Percentiles rank a stretch among this genome's conserved stretches.
These are phyloP conservation scores for Misgurnus mizolepis DNA, from an alignment of 2,113 vertebrate species.

Conservation along the genomic window DNA sequence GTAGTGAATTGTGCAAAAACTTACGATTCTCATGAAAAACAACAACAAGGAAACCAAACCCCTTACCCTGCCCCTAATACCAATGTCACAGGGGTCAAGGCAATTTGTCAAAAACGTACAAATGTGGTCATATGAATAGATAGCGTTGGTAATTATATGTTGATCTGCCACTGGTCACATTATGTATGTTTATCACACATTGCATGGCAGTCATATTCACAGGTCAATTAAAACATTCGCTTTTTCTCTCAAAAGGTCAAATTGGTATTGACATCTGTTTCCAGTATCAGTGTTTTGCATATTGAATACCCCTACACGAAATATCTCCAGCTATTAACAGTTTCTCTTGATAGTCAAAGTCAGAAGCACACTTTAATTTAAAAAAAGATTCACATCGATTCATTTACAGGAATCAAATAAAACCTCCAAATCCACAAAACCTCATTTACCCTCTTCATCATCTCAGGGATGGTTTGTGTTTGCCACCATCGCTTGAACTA, in stretches of 20 bases:
- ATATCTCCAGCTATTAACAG: slow-evolving; percentile 20
- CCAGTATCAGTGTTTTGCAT: not conserved
- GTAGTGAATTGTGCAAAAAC: too few species aligned
- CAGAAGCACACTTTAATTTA: slow-evolving; percentile 1
- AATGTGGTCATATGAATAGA: too few species aligned
- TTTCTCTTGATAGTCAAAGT: slow-evolving; percentile 14
- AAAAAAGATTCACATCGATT: slow-evolving; percentile 25
- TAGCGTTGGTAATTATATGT: too few species aligned
- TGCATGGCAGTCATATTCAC: not conserved
- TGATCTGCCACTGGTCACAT: too few species aligned
- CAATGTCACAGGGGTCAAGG: too few species aligned
- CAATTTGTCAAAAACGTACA: too few species aligned
- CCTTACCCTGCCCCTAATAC: too few species aligned
- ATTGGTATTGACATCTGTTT: slow-evolving; percentile 9
- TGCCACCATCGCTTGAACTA: slow-evolving; percentile 8
- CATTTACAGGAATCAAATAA: not conserved
- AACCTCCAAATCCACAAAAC: slow-evolving; percentile 10
- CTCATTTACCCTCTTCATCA: slow-evolving; percentile 56
- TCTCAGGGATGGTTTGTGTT: slow-evolving; percentile 37
- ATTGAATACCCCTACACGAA: not conserved
- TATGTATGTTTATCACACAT: not conserved
- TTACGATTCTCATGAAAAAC: too few species aligned
- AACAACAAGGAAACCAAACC: too few species aligned
- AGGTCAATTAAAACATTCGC: slow-evolving; percentile 19
- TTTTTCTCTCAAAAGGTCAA: slow-evolving; percentile 18